These are phyloP conservation scores for Caprella mutica DNA, from an alignment of 2,888 invertebrate species.

Conservation along the genomic window DNA sequence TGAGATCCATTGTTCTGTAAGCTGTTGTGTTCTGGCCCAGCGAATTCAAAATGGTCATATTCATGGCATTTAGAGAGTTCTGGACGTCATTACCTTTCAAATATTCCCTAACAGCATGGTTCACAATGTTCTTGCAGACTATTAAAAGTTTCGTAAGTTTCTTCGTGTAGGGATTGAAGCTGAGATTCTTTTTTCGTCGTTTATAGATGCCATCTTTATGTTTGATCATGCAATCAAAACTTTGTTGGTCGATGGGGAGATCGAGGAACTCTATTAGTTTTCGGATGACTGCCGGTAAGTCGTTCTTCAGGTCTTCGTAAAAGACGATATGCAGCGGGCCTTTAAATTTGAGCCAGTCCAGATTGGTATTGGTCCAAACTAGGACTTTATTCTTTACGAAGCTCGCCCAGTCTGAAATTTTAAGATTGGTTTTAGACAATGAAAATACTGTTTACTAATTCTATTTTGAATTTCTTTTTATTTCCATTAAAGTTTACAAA, in stretches of 20 bases:
- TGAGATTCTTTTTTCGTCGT: conserved; percentile 51
- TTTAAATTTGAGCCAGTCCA: conserved; percentile 53
- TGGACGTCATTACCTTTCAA: neutral
- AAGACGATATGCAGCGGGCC: conserved; percentile 58
- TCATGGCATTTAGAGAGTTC: neutral
- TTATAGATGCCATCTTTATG: conserved; percentile 61
- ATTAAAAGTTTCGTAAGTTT: conserved; percentile 49
- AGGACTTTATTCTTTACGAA: conserved; percentile 56
- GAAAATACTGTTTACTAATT: too few species aligned
- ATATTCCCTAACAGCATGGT: conserved; percentile 21
- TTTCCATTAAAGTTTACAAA: too few species aligned
- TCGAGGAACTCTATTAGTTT: conserved; percentile 44
- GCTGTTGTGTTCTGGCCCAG: too few species aligned
- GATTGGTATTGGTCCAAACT: conserved; percentile 58
- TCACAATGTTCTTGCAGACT: conserved; percentile 18
- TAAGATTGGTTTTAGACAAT: too few species aligned
- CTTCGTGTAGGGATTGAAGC: conserved; percentile 57
- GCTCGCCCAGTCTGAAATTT: conserved; percentile 49
- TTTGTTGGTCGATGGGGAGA: conserved; percentile 37
- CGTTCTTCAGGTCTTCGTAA: conserved; percentile 54
- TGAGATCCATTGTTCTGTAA: too few species aligned
- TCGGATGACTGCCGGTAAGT: conserved; percentile 47
- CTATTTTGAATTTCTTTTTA: too few species aligned
- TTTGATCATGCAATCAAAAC: conserved; percentile 50
- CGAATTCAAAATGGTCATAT: too few species aligned